Conservation (phyloP, 2,797 vertebrate genomes). For the Gambusia yucatana region DNA sequence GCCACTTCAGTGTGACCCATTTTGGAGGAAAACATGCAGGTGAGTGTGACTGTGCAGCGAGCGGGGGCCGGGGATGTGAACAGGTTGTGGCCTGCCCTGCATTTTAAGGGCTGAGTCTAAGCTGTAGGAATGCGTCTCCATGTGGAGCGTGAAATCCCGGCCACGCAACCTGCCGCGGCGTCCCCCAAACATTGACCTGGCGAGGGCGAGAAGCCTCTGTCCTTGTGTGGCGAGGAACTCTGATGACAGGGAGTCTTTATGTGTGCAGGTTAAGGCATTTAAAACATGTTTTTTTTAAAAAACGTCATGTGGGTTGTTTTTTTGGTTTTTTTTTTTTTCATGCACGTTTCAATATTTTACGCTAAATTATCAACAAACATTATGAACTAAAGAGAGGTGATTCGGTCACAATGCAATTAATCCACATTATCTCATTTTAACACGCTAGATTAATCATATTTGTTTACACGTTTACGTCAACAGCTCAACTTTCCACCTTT, state of each 20-base stretch:
- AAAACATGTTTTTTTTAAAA: not conserved
- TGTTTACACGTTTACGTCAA: too few relatives aligned
- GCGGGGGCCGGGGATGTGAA: slow-evolving; percentile 33
- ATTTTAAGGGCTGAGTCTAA: slow-evolving; percentile 44
- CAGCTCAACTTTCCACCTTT: too few relatives aligned
- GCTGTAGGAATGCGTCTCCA: slow-evolving; percentile 68
- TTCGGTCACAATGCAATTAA: too few relatives aligned
- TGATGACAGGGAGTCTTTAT: not conserved
- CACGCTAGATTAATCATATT: too few relatives aligned
- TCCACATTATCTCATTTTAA: too few relatives aligned
- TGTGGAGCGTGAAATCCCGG: slow-evolving; percentile 55
- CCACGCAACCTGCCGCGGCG: slow-evolving; percentile 29
- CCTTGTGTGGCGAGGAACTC: not conserved
- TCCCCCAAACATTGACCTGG: not conserved
- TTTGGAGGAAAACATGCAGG: slow-evolving; percentile 7
- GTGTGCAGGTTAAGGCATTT: not conserved
- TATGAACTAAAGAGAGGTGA: too few relatives aligned
- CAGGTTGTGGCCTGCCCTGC: slow-evolving; percentile 70
- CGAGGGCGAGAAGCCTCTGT: not conserved
- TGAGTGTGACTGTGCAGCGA: slow-evolving; percentile 32
- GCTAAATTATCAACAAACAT: not conserved
- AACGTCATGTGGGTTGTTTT: not conserved
- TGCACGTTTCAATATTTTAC: not conserved
- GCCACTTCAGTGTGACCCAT: slow-evolving; percentile 26
- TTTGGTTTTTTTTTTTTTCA: not conserved